Conservation (phyloP, 2,888 invertebrate genomes). For the Timema podura region DNA sequence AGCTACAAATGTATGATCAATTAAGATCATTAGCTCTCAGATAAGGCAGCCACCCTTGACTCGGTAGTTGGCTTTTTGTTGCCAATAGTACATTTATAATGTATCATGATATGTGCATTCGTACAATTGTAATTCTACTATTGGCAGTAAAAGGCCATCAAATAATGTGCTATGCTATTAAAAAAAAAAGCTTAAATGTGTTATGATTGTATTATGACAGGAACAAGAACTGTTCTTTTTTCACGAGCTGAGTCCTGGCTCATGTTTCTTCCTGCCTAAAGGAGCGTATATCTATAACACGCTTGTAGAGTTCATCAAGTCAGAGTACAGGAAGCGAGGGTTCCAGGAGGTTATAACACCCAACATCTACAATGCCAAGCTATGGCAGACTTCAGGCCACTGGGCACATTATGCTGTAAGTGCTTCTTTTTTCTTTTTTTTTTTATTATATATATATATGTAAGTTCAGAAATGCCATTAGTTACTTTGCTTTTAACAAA, state of each 20-base stretch:
- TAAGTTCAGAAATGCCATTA: not conserved
- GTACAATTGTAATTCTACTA: too few species aligned
- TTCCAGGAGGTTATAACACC: constrained; percentile 94
- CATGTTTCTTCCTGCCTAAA: constrained; percentile 96
- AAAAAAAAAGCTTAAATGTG: too few species aligned
- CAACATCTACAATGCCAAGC: constrained; percentile 90
- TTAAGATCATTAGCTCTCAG: too few species aligned
- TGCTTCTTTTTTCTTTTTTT: constrained; percentile 23
- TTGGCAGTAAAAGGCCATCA: too few species aligned
- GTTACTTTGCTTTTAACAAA: too few species aligned
- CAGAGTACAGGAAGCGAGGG: constrained; percentile 86
- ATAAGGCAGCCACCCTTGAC: too few species aligned
- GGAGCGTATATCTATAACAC: constrained; percentile 97
- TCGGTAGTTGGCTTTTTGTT: too few species aligned
- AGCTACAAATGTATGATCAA: too few species aligned
- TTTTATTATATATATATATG: not conserved
- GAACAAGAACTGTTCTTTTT: constrained; percentile 99
- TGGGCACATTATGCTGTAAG: constrained; percentile 92
- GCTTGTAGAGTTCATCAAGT: constrained; percentile 77
- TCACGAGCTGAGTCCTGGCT: constrained; percentile 96
- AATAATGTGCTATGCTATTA: too few species aligned
- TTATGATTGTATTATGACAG: constrained; percentile 40
- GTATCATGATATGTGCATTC: too few species aligned
- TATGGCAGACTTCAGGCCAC: constrained; percentile 98
- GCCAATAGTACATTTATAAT: too few species aligned